Conservation (phyloP, 1,140 invertebrate genomes). For the Olivierus martensii region DNA sequence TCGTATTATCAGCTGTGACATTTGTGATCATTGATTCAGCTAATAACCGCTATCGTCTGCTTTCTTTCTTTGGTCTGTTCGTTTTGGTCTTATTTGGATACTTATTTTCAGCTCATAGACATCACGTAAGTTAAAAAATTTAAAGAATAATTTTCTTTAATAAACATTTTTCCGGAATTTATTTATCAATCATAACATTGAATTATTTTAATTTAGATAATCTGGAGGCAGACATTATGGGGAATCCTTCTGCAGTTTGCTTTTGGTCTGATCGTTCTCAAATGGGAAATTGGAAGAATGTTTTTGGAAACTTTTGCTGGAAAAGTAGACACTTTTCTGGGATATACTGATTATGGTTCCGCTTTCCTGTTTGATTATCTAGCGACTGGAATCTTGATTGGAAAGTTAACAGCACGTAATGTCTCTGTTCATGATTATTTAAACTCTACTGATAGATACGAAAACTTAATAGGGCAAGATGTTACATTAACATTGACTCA, state of each 20-base stretch:
- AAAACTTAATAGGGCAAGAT: no score
- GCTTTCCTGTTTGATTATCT: conserved; percentile 72
- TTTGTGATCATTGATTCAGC: conserved; percentile 41
- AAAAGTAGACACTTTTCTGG: conserved; percentile 53
- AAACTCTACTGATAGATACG: no score
- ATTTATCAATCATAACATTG: background rate
- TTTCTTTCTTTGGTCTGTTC: conserved; percentile 26
- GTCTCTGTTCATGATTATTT: no score
- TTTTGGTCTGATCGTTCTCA: conserved; percentile 70
- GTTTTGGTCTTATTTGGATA: conserved; percentile 29
- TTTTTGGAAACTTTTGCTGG: conserved; percentile 67
- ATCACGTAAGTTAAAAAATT: conserved; percentile 12
- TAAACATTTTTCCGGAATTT: background rate
- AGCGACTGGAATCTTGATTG: conserved; percentile 34
- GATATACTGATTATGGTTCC: conserved; percentile 59
- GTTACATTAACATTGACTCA: no score
- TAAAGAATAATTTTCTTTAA: background rate
- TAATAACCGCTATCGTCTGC: conserved; percentile 39
- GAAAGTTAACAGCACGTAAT: no score
- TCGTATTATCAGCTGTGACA: conserved; percentile 39
- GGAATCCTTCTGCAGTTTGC: conserved; percentile 72
- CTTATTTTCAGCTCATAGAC: conserved; percentile 24
- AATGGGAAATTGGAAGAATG: conserved; percentile 58
- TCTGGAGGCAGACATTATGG: conserved; percentile 63
- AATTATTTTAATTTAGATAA: conserved; percentile 33